Evolutionary conservation across 2,113 vertebrate species (phyloP).

Genomic region (Heptranchias perlo): DNA sequence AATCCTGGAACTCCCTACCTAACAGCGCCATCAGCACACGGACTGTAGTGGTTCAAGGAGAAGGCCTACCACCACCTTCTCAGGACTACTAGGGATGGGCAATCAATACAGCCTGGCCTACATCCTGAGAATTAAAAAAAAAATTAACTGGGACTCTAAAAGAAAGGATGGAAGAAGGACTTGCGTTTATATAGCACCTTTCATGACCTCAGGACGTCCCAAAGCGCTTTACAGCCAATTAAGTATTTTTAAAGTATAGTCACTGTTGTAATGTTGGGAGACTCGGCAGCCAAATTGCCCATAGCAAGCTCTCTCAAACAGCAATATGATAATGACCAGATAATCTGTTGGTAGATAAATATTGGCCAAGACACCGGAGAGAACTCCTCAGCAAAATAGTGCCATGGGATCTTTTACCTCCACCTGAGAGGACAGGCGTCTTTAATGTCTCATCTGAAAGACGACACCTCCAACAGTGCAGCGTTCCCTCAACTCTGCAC

Average conservation of each 20-base stretch:
- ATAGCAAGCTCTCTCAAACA: neutral
- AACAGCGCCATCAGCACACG: neutral
- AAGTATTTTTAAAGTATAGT: too few relatives aligned
- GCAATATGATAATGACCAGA: neutral
- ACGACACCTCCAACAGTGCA: neutral
- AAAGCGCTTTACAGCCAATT: too few relatives aligned
- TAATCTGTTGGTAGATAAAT: neutral
- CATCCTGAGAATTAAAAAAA: too few relatives aligned
- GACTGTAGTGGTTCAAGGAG: neutral
- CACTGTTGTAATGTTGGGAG: too few relatives aligned
- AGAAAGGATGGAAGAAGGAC: too few relatives aligned
- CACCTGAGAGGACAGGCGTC: neutral
- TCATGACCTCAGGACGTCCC: neutral
- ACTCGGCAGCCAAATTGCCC: too few relatives aligned
- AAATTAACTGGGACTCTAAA: too few relatives aligned
- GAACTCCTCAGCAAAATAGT: neutral
- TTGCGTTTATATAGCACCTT: too few relatives aligned
- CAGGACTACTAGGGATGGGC: too few relatives aligned
- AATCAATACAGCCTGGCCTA: neutral
- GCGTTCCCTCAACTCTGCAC: neutral
- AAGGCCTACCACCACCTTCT: neutral
- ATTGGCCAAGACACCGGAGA: neutral
- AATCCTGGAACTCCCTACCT: neutral
- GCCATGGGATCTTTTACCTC: neutral
- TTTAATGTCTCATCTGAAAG: neutral